Percentiles rank a stretch among this genome's conserved stretches.
Conservation (phyloP, 2,888 invertebrate species). For the Pyrrhosoma nymphula region DNA sequence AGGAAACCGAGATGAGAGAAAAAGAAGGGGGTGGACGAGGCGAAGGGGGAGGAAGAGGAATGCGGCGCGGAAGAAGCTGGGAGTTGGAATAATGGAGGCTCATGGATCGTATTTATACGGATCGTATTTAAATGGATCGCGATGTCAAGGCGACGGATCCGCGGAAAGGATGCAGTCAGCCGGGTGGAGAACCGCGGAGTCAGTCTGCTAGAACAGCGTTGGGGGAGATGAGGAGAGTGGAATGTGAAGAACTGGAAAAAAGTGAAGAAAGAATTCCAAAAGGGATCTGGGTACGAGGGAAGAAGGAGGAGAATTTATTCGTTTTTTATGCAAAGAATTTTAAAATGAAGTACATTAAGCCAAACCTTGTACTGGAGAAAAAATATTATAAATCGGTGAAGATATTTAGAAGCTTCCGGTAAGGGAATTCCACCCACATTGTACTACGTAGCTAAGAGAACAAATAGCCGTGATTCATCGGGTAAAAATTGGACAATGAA, state of each 20-base stretch:
- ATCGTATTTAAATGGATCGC: constrained; percentile 35
- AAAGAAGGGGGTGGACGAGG: background rate
- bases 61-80: background rate
- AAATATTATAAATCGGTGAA: too few species aligned
- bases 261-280: background rate
- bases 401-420: too few species aligned
- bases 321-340: too few species aligned
- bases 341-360: too few species aligned
- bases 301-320: background rate
- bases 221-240: background rate
- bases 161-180: constrained; percentile 37
- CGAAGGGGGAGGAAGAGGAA: background rate
- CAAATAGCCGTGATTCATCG: too few species aligned
- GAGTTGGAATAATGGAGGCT: constrained; percentile 10
- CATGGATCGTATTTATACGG: constrained; percentile 19
- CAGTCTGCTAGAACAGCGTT: background rate
- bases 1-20: background rate
- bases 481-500: too few species aligned
- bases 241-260: background rate
- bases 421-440: too few species aligned
- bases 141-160: constrained; percentile 55
- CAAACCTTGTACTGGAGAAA: too few species aligned
- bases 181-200: constrained; percentile 1
- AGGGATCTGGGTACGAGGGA: background rate
- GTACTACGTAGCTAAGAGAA: too few species aligned